These are phyloP conservation scores for Trogon melanurus DNA, from an alignment of 2,113 vertebrate genomes.

Conservation along the genomic window DNA sequence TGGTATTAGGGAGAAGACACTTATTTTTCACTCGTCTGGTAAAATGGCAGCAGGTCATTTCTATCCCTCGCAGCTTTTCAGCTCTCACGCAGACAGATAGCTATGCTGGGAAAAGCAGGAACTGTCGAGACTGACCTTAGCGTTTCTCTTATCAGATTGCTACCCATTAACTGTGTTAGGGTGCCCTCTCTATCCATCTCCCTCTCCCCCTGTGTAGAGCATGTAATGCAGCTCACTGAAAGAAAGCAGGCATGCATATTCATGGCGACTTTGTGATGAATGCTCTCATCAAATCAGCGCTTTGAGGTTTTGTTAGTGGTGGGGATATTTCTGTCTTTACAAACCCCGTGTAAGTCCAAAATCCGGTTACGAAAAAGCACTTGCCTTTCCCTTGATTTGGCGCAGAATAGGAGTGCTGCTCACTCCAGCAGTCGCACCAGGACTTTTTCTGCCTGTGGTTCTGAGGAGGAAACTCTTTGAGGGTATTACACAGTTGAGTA, in stretches of 20 bases:
- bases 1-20: background rate
- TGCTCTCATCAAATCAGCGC: background rate
- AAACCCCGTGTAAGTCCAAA: background rate
- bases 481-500: conserved; percentile 42
- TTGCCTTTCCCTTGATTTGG: conserved; percentile 3
- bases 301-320: background rate
- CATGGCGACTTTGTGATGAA: background rate
- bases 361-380: background rate
- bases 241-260: background rate
- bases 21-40: background rate
- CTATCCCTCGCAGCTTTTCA: background rate
- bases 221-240: background rate
- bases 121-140: background rate
- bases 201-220: background rate
- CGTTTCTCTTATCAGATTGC: background rate
- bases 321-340: background rate
- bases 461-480: conserved; percentile 37
- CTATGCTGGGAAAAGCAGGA: background rate
- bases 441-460: conserved; percentile 10
- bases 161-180: background rate
- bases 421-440: background rate
- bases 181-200: background rate
- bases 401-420: background rate
- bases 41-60: background rate
- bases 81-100: background rate